Evolutionary conservation across 1,140 invertebrate species (phyloP).

Genomic region (Theocolax elegans): DNA sequence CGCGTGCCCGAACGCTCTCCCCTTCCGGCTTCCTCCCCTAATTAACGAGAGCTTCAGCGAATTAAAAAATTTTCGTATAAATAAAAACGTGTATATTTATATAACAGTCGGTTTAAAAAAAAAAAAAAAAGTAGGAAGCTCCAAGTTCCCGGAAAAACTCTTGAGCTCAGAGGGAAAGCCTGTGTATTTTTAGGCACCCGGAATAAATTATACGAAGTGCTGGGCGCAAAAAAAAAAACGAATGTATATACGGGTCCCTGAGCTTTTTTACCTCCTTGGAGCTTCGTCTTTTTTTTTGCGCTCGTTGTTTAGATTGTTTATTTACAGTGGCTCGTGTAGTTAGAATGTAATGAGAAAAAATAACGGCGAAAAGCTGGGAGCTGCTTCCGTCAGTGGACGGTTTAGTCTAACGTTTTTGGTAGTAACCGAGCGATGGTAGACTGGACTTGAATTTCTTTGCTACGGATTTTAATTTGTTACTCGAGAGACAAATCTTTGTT

Average conservation of each 20-base stretch:
- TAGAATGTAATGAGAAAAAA: neutral
- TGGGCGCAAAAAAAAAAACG: constrained; percentile 1
- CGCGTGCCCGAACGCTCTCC: neutral
- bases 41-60: too few species aligned
- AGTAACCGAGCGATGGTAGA: too few species aligned
- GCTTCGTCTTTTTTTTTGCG: neutral
- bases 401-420: too few species aligned
- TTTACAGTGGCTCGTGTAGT: constrained; percentile 1
- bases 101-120: too few species aligned
- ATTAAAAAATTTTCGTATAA: too few species aligned
- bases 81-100: too few species aligned
- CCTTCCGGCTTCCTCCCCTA: neutral
- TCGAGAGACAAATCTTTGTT: too few species aligned
- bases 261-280: neutral
- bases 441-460: too few species aligned
- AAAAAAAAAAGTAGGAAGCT: neutral
- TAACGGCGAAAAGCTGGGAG: neutral
- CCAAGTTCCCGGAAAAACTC: constrained; percentile 39
- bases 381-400: neutral
- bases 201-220: constrained; percentile 33
- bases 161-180: constrained; percentile 15
- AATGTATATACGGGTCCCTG: neutral
- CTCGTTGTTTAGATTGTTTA: constrained; percentile 22
- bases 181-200: constrained; percentile 30
- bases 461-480: too few species aligned